Conservation (phyloP, 2,888 invertebrate species). For the Lasioglossum calceatum region DNA sequence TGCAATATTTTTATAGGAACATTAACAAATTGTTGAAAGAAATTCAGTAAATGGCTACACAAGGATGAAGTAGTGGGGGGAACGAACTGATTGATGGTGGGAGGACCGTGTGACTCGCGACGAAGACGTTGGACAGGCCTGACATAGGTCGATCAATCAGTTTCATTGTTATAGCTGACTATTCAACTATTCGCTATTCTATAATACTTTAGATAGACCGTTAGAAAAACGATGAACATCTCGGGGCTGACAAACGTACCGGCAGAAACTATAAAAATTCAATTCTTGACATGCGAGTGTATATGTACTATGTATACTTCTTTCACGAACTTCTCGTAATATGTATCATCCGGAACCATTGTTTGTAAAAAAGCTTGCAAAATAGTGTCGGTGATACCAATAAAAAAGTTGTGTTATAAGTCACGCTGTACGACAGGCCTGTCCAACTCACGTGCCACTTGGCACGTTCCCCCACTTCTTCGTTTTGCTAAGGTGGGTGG, state of each 20-base stretch:
- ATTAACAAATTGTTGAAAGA: no score
- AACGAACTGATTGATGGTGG: no score
- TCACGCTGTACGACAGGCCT: no score
- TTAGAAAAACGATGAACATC: neutral
- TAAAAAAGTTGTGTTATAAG: neutral
- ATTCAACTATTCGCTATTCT: neutral
- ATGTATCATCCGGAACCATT: neutral
- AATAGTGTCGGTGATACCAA: neutral
- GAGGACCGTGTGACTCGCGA: no score
- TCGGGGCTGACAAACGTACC: neutral
- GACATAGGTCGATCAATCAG: neutral
- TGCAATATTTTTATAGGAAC: no score
- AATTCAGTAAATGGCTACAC: no score
- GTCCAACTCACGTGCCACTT: no score
- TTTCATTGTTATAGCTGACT: neutral
- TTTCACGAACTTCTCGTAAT: neutral
- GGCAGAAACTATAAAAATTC: neutral
- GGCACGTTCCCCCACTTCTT: no score
- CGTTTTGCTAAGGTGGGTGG: no score
- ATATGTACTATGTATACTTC: neutral
- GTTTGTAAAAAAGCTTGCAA: slow-evolving; percentile 4
- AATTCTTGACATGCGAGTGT: neutral
- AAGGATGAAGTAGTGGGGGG: no score
- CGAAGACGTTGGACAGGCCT: no score
- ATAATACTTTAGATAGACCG: neutral